Conservation (phyloP, 2,113 vertebrate genomes). For the Calypte anna region DNA sequence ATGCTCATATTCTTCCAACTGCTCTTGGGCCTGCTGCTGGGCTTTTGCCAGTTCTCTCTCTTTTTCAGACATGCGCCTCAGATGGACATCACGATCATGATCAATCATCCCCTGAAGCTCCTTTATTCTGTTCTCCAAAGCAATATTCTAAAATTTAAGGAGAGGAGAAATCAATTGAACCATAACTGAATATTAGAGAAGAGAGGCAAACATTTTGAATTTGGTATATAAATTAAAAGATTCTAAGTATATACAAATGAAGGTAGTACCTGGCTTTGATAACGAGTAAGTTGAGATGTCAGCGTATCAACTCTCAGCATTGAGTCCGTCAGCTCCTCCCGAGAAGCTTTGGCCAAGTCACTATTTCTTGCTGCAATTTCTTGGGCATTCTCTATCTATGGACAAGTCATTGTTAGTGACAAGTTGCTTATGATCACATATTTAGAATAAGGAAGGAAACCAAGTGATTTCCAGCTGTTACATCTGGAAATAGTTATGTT, state of each 20-base stretch:
- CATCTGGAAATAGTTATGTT: not conserved
- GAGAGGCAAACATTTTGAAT: not conserved
- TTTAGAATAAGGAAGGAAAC: not conserved
- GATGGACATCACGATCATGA: slow-evolving; percentile 71
- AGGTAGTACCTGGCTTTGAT: slow-evolving; percentile 78
- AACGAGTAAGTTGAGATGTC: slow-evolving; percentile 73
- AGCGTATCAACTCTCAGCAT: slow-evolving; percentile 74
- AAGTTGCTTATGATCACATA: not conserved
- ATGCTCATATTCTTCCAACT: slow-evolving; percentile 84
- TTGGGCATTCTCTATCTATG: slow-evolving; percentile 83
- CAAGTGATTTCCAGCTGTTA: not conserved
- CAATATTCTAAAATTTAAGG: slow-evolving; percentile 70
- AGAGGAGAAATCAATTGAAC: not conserved
- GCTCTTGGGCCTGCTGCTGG: slow-evolving; percentile 73
- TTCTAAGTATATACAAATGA: not conserved
- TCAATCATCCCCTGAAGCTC: slow-evolving; percentile 80
- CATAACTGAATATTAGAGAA: not conserved
- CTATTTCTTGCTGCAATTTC: slow-evolving; percentile 74
- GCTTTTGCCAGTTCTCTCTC: slow-evolving; percentile 78
- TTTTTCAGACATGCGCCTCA: slow-evolving; percentile 76
- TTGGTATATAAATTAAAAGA: not conserved
- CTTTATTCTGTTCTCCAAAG: slow-evolving; percentile 71
- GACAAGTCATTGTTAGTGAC: slow-evolving; percentile 3
- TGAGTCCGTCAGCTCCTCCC: slow-evolving; percentile 77
- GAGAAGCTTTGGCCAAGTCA: slow-evolving; percentile 67